phyloP scores from a whole-genome alignment of 2,113 vertebrate species.

The Cisticola juncidis region DNA sequence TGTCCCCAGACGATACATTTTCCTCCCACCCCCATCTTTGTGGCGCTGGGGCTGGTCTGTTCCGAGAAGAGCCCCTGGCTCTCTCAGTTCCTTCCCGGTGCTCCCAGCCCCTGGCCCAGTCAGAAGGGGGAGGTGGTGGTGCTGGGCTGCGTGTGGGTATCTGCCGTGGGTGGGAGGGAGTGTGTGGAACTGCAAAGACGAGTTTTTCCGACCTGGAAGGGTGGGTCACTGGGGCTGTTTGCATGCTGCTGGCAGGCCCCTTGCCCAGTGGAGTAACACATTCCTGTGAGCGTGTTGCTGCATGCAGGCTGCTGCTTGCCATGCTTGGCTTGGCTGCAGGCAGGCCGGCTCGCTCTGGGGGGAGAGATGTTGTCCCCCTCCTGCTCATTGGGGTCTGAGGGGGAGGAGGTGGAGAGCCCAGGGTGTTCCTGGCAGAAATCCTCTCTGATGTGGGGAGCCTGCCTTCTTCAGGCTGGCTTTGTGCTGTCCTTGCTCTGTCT shows the following conservation, averaged over 20 bases:
- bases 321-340: neutral
- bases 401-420: neutral
- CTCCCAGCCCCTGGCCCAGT: neutral
- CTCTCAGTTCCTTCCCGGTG: neutral
- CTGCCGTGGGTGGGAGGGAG: neutral
- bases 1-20: rapidly evolving
- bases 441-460: neutral
- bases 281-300: slow-evolving; percentile 29
- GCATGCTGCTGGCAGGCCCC: slow-evolving; percentile 52
- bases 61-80: neutral
- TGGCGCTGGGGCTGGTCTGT: neutral
- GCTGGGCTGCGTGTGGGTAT: neutral
- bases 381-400: neutral
- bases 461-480: neutral
- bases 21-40: rapidly evolving
- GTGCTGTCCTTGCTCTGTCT: neutral
- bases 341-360: neutral
- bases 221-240: slow-evolving; percentile 6
- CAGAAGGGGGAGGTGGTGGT: neutral
- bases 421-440: neutral
- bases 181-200: slow-evolving; percentile 8
- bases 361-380: neutral
- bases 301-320: neutral
- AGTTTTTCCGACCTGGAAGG: slow-evolving; percentile 37
- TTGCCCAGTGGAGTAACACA: slow-evolving; percentile 45